Evolutionary conservation across 2,888 invertebrate genomes (phyloP), one percentile per base, ranked within the genome.

Genomic region (Erebia epiphron): DNA sequence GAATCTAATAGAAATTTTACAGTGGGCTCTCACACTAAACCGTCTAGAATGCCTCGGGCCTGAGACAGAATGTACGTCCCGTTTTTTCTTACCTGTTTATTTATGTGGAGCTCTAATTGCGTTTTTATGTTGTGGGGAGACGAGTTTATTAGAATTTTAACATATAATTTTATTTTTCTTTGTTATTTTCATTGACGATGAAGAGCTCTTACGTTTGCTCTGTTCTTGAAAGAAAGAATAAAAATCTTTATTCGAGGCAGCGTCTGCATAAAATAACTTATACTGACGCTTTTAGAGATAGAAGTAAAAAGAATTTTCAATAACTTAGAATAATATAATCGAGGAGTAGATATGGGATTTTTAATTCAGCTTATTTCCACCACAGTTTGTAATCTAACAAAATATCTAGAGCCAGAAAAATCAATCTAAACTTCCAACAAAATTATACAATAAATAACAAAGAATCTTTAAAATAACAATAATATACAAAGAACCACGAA

Each of bases 31-130:
- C 41, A 21, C 7, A 61, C 35, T 67, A 61, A 41, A 58, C 89
- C 88, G 89, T 88, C 91, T 82, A 84, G 86, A 86, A 80, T 78
- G 87, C 91, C 88, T 78, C 75, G 75, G 87, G 91, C 88, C 74
- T 73, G 80, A 69, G 80, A 83, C 83, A 80, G 83, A 83, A 79
- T 83, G 82, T 85, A 86, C 85, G 83, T 83, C 78, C 78, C 77
- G 77, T 83, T 85, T 86, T 81, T 86, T 79, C 77, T 80, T 78
- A 78, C 79, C 79, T 82, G 80, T 80, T 82, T 83, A 81, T 85
- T 83, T 81, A 77, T 79, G 76, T 73, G 75, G 67, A 50, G 26
- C 68, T 66, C 68, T 73, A 75, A 75, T 75, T 74, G 72, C 71
- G 69, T 75, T 70, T 73, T 70, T 67, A 71, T 70, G 66, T 70